phyloP scores from a whole-genome alignment of 1,140 invertebrate species.

The Copidosoma floridanum region DNA sequence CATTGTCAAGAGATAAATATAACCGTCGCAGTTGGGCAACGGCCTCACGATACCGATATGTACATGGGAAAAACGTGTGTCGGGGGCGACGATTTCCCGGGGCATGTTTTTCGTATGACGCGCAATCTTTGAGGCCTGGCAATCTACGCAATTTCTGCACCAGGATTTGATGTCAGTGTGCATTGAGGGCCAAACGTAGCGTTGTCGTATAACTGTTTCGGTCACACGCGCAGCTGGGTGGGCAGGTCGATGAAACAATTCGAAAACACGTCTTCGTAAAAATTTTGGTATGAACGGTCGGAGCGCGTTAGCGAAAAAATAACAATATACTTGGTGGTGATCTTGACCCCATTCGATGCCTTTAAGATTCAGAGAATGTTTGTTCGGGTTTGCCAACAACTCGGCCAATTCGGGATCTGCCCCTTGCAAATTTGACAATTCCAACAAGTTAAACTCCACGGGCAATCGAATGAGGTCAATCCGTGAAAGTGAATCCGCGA shows the following conservation, averaged over 20 bases:
- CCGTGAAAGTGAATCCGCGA: not conserved
- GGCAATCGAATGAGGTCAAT: not conserved
- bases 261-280: too few species aligned
- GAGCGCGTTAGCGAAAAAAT: not conserved
- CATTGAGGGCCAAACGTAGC: constrained; percentile 1
- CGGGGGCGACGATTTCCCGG: not conserved
- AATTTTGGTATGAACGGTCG: not conserved
- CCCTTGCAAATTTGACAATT: too few species aligned
- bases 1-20: not conserved
- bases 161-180: not conserved
- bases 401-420: not conserved
- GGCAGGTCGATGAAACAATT: not conserved
- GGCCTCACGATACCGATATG: not conserved
- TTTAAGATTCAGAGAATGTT: not conserved
- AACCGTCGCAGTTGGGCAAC: not conserved
- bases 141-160: not conserved
- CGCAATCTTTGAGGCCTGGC: not conserved
- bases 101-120: not conserved
- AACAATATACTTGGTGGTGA: not conserved
- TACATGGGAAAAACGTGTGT: not conserved
- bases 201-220: not conserved
- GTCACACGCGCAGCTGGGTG: not conserved
- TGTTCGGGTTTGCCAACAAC: not conserved
- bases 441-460: not conserved
- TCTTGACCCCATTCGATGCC: too few species aligned